Conservation (phyloP, 2,797 vertebrate species). For the Ctenopoma multispine region DNA sequence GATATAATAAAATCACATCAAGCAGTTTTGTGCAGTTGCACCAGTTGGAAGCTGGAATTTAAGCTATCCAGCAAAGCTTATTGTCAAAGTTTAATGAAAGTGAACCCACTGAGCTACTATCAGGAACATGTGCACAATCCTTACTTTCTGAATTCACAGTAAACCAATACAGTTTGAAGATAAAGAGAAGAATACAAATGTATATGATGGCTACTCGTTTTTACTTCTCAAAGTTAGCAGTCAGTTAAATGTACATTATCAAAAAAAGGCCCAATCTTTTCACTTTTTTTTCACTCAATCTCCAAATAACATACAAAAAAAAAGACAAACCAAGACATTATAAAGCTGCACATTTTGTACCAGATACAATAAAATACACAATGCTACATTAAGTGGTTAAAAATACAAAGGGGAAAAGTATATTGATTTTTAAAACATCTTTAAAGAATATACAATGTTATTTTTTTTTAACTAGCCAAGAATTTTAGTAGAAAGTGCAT, state of each 20-base stretch:
- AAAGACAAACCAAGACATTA: slow-evolving; percentile 79
- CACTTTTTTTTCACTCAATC: slow-evolving; percentile 76
- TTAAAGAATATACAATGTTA: slow-evolving; percentile 87
- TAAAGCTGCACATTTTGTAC: slow-evolving; percentile 88
- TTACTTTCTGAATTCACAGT: not conserved
- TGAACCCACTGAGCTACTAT: not conserved
- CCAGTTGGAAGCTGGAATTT: slow-evolving; percentile 12
- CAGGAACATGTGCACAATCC: not conserved
- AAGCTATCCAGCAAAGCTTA: slow-evolving; percentile 1
- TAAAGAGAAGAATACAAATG: slow-evolving; percentile 37
- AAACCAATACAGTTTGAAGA: slow-evolving; percentile 1
- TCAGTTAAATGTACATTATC: slow-evolving; percentile 91
- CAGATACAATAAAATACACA: slow-evolving; percentile 89
- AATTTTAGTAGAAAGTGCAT: slow-evolving; percentile 93
- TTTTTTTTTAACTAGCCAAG: slow-evolving; percentile 86
- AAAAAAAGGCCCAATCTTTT: slow-evolving; percentile 88
- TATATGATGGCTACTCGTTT: slow-evolving; percentile 82
- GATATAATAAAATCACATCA: not conserved
- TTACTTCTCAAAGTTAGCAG: slow-evolving; percentile 89
- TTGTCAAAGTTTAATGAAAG: not conserved
- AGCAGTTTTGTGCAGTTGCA: slow-evolving; percentile 3
- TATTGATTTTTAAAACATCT: slow-evolving; percentile 86
- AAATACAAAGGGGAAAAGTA: slow-evolving; percentile 87
- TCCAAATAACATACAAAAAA: slow-evolving; percentile 79
- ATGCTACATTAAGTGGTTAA: slow-evolving; percentile 91